These are phyloP conservation scores for Pedicia rivosa DNA, from an alignment of 2,888 invertebrate species.

Conservation along the genomic window DNA sequence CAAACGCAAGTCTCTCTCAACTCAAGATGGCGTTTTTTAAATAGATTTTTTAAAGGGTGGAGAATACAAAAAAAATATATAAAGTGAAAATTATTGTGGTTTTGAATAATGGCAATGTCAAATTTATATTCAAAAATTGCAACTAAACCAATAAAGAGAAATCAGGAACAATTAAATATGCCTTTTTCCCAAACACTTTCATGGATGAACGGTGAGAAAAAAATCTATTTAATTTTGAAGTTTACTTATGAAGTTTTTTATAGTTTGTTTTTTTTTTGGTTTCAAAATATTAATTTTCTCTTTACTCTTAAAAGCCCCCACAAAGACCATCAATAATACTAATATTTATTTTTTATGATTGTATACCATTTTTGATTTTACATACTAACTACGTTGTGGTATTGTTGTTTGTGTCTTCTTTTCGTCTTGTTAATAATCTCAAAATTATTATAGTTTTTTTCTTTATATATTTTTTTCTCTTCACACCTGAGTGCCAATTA, in stretches of 20 bases:
- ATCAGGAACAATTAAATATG: constrained; percentile 48
- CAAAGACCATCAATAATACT: no score
- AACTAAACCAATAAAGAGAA: constrained; percentile 57
- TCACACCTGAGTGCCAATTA: not conserved
- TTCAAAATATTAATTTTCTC: no score
- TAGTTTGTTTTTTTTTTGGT: no score
- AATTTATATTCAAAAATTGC: constrained; percentile 62
- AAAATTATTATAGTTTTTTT: no score
- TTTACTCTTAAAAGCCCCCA: no score
- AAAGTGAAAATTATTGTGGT: not conserved
- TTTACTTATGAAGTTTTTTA: no score
- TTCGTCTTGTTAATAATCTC: not conserved
- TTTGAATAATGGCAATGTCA: constrained; percentile 42
- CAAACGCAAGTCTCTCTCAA: no score
- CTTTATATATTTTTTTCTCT: not conserved
- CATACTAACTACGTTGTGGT: no score
- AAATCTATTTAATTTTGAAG: constrained; percentile 9
- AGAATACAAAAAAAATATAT: not conserved
- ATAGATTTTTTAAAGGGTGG: no score
- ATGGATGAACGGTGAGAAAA: constrained; percentile 66
- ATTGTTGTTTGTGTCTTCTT: constrained; percentile 2
- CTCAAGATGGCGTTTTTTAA: constrained; percentile 1
- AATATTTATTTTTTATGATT: no score
- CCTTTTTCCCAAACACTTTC: constrained; percentile 66
- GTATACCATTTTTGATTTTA: no score